Percentiles rank a stretch among this genome's conserved stretches.
These are phyloP conservation scores for Busseola fusca DNA, from an alignment of 2,888 invertebrate genomes.

Conservation along the genomic window DNA sequence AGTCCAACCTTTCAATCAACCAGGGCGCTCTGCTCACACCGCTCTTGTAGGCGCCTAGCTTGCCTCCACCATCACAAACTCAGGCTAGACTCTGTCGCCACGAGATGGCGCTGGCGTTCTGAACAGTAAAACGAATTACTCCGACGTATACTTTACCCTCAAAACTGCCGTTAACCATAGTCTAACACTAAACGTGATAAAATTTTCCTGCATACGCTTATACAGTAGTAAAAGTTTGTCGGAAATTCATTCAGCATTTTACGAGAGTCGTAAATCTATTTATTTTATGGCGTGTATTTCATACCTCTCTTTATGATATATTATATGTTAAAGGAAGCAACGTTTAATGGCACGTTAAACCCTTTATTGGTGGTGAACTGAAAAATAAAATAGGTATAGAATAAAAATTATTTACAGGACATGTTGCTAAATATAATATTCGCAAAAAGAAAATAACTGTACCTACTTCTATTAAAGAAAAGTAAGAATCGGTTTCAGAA, in stretches of 20 bases:
- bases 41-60: too few relatives aligned
- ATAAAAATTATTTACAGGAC: background rate
- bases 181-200: conserved; percentile 27
- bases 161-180: conserved; percentile 2
- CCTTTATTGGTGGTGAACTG: conserved; percentile 25
- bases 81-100: too few relatives aligned
- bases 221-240: conserved; percentile 54
- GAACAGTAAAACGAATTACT: too few relatives aligned
- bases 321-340: conserved; percentile 33
- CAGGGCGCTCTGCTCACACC: too few relatives aligned
- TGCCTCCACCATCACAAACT: too few relatives aligned
- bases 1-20: too few relatives aligned
- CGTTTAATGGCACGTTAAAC: conserved; percentile 48
- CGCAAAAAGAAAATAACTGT: too few relatives aligned
- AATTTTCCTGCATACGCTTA: conserved; percentile 47
- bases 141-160: too few relatives aligned
- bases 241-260: conserved; percentile 60
- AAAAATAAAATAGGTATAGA: conserved; percentile 11
- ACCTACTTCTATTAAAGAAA: too few relatives aligned
- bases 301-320: conserved; percentile 49
- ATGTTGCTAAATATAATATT: too few relatives aligned
- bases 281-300: conserved; percentile 61
- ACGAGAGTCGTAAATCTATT: conserved; percentile 58
- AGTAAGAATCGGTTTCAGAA: too few relatives aligned
- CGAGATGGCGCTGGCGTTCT: too few relatives aligned